Conservation (phyloP, 1,140 invertebrate species). For the Linepithema humile region DNA sequence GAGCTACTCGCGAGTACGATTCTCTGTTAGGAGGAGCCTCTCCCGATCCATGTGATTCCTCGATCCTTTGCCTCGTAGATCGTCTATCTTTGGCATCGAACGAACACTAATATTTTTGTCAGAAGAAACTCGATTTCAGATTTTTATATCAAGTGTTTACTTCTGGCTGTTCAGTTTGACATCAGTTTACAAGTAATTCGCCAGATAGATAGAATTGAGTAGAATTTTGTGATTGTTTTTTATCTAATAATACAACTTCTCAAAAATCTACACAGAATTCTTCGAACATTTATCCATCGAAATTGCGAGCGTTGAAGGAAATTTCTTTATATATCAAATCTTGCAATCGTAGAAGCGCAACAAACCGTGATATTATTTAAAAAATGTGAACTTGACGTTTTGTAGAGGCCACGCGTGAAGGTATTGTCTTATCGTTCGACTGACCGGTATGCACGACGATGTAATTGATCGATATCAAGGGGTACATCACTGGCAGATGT, state of each 20-base stretch:
- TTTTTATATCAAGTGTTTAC: neutral
- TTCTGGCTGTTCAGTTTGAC: neutral
- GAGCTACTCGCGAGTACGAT: conserved; percentile 60
- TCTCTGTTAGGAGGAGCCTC: conserved; percentile 70
- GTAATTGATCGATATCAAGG: conserved; percentile 78
- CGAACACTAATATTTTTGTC: neutral
- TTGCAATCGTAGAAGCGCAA: neutral
- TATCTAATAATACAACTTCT: neutral
- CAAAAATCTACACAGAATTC: neutral
- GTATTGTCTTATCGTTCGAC: conserved; percentile 44
- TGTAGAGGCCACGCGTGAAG: neutral
- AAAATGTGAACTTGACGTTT: neutral
- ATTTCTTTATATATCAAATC: neutral
- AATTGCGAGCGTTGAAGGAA: neutral
- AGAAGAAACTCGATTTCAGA: neutral
- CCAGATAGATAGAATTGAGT: too few species aligned
- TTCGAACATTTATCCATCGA: neutral
- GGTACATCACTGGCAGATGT: conserved; percentile 78
- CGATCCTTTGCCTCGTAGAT: conserved; percentile 42
- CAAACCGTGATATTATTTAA: conserved; percentile 2
- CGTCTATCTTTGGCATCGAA: conserved; percentile 31
- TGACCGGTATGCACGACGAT: conserved; percentile 45
- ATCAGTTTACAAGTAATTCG: neutral
- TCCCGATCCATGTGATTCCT: conserved; percentile 62
- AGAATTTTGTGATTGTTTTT: neutral